Base-by-base conservation (phyloP, 2,797 vertebrate genomes). In the Ceryle rudis region DNA sequence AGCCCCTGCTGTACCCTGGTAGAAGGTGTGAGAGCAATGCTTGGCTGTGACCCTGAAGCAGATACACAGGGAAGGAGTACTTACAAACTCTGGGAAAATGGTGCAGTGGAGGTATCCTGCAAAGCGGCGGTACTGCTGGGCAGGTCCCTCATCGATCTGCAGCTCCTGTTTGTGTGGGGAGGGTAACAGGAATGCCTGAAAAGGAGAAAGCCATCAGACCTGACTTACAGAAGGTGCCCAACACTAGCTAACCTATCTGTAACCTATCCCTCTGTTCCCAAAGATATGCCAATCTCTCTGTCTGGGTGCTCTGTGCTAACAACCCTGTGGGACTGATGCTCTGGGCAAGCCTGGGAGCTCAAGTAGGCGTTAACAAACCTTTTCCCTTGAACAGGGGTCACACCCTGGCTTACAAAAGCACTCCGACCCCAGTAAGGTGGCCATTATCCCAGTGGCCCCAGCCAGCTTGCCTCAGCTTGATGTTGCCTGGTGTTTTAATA, bases 31-130 rank as follows among this genome's bases (percentile, higher is more conserved):
- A 77, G 49, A 71, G 61, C 54, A 19, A 42, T 17, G 52, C 47
- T 33, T 61, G 72, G 57, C 62, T n/a, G 57, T 65, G 61, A 39
- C 17, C 46, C 42, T 22, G 13, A 5, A 18, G 66, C 44, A n/a
- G 51, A 11, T 0, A 18, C 9, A 14, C 16, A 14, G 37, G n/a
- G 44, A 72, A n/a, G 67, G 33, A 35, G 26, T 31, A 99, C 99
- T 99, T 97, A 99, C 99, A 97, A 99, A 99, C 37, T 98, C 96
- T 0, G 99, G 98, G 84, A 99, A 98, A 57, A 98, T 97, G 91
- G 97, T 96, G 39, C 97, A 89, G 23, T 98, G 97, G 25, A 99
- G 98, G 4, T 98, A 98, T 2, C 98, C 96, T 0, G 98, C 95
- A 86, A 99, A 98, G 89, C 96, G 96, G 70, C 97, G 98, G 62